Evolutionary conservation across 2,797 vertebrate genomes (phyloP), one percentile per base, ranked within the genome.

Genomic region (Crax fasciolata): DNA sequence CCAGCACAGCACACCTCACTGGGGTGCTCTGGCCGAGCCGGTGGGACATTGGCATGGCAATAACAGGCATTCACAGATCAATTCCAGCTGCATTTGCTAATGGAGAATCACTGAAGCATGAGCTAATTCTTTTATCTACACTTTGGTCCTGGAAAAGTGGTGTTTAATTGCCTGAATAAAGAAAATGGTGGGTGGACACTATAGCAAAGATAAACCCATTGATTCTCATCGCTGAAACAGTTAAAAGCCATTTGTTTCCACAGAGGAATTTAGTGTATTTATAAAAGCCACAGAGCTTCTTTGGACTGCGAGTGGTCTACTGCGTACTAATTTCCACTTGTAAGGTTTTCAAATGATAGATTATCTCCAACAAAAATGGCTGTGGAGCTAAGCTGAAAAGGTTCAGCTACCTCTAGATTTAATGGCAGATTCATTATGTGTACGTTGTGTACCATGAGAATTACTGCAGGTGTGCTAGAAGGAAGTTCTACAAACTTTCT

Each of bases 131-230:
- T 87, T 89, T 32, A 84, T 61, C 71, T 85, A 20, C n/a, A 58
- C 61, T 91, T 95, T 41, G 84, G 21, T 80, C 79, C 79, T 61
- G 62, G 59, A n/a, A 96, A 95, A 95, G 46, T 67, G 57, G 35
- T 82, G 58, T 84, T 96, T 93, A 96, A 96, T 88, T 92, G 39
- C 80, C 59, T 90, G 55, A 78, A 65, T 62, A 35, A 48, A 77
- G 81, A 72, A 87, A 81, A 44, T 8, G 9, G 10, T 23, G 59
- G 46, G 14, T 94, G 39, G 78, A 30, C 23, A 76, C 25, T 35
- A 51, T 67, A 88, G 43, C 43, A 93, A 92, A 93, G 84, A 63
- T 55, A 89, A 96, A 32, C 21, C 16, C 46, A 85, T 44, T 28
- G 44, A 94, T 96, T 93, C 39, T 90, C 62, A 30, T 48, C 68